Percentiles rank a stretch among this genome's conserved stretches.
These are phyloP conservation scores for Pangasianodon gigas DNA, from an alignment of 2,113 vertebrate genomes.

Conservation along the genomic window DNA sequence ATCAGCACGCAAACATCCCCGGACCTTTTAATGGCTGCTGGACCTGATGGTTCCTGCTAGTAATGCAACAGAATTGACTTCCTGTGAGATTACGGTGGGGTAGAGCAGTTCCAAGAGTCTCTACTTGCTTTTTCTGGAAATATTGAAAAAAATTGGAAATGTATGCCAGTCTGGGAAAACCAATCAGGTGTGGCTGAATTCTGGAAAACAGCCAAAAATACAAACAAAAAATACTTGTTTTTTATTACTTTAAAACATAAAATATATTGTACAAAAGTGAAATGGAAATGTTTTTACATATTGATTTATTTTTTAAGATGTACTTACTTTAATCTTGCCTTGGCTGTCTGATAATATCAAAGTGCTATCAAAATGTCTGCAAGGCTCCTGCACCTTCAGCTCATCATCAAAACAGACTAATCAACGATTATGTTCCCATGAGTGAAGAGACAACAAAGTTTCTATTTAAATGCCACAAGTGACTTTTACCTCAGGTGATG, in stretches of 20 bases:
- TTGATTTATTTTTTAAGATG: no score
- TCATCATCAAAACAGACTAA: background rate
- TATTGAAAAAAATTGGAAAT: background rate
- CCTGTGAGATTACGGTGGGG: background rate
- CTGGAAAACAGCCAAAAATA: background rate
- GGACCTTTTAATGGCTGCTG: constrained; percentile 24
- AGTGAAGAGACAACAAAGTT: background rate
- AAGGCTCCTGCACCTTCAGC: background rate
- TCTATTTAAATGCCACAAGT: background rate
- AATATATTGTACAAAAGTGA: no score
- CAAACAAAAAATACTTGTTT: no score
- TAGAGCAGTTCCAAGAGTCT: background rate
- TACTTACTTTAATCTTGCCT: background rate
- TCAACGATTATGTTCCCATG: background rate
- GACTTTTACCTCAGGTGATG: background rate
- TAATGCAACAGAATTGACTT: background rate
- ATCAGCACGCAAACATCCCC: background rate
- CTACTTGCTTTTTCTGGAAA: background rate
- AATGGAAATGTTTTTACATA: no score
- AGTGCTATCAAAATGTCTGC: background rate
- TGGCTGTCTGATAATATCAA: background rate
- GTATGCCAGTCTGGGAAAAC: background rate
- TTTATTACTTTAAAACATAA: no score
- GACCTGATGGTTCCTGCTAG: background rate
- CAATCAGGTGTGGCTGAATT: background rate